Percentiles rank a stretch among this genome's conserved stretches.
phyloP scores from a whole-genome alignment of 2,888 invertebrate species.

The Nymphalis c-album region DNA sequence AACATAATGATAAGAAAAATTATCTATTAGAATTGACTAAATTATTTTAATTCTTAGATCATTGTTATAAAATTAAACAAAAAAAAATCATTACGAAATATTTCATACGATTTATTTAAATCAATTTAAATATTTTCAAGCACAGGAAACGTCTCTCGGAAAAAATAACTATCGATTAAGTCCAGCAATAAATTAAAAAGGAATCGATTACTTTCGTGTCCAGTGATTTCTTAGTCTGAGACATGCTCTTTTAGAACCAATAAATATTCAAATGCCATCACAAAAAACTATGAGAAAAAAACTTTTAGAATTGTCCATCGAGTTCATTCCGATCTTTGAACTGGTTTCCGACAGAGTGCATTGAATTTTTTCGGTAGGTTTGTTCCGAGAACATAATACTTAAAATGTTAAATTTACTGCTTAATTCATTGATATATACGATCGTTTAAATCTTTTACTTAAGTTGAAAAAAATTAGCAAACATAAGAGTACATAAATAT shows the following conservation, averaged over 20 bases:
- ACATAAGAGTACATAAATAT: not conserved
- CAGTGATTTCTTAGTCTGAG: constrained; percentile 39
- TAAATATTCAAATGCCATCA: constrained; percentile 59
- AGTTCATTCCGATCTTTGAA: constrained; percentile 35
- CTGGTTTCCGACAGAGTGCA: constrained; percentile 34
- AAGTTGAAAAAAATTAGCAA: not conserved
- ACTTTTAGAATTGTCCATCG: constrained; percentile 28
- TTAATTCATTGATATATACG: constrained; percentile 9
- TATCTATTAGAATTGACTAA: too few relatives aligned
- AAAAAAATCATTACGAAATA: too few relatives aligned
- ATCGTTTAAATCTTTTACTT: not conserved
- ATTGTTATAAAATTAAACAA: too few relatives aligned
- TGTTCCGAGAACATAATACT: constrained; percentile 5
- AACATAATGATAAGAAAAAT: too few relatives aligned
- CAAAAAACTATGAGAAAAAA: constrained; percentile 42
- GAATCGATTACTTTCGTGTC: constrained; percentile 34
- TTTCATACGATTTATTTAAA: too few relatives aligned
- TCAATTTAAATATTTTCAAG: constrained; percentile 3
- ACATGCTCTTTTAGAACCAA: constrained; percentile 55
- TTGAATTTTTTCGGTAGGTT: constrained; percentile 8
- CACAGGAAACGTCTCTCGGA: not conserved
- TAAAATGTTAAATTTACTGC: constrained; percentile 6
- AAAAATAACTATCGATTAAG: constrained; percentile 1
- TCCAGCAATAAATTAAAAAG: constrained; percentile 27
- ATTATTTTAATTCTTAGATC: too few relatives aligned